Evolutionary conservation across 2,113 vertebrate genomes (phyloP).

Genomic region (Brienomyrus brachyistius): DNA sequence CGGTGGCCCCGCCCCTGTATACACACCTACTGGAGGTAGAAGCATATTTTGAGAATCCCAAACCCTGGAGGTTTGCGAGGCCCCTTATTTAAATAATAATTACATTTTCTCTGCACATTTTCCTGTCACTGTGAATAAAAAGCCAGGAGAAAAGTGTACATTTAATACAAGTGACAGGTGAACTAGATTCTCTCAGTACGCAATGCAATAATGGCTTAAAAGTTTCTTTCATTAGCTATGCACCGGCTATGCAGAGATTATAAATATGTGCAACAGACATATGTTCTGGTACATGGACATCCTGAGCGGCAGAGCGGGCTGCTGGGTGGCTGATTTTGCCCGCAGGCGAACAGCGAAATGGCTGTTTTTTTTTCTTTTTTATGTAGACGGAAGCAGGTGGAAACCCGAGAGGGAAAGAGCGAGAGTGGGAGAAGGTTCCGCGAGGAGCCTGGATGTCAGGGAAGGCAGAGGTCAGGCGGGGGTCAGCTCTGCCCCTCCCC

Average conservation of each 20-base stretch:
- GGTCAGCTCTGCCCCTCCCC: background rate
- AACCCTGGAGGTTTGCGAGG: background rate
- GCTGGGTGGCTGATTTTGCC: background rate
- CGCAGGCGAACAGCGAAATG: background rate
- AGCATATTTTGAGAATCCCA: background rate
- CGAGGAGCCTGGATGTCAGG: background rate
- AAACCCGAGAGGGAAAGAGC: background rate
- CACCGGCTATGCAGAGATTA: background rate
- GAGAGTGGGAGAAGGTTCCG: background rate
- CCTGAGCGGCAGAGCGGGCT: background rate
- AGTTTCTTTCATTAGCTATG: background rate
- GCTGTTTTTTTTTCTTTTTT: background rate
- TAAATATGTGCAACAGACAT: constrained; percentile 10
- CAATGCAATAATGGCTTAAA: background rate
- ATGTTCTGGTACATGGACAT: background rate
- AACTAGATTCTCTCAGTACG: background rate
- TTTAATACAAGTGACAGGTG: background rate
- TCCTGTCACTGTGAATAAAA: background rate
- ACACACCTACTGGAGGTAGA: background rate
- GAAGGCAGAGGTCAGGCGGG: background rate
- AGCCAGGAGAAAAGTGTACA: background rate
- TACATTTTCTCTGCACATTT: background rate
- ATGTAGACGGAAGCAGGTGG: background rate
- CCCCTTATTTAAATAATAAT: background rate
- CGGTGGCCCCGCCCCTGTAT: background rate